Base-by-base conservation (phyloP, 2,888 invertebrate genomes). In the Cistogaster globosa region DNA sequence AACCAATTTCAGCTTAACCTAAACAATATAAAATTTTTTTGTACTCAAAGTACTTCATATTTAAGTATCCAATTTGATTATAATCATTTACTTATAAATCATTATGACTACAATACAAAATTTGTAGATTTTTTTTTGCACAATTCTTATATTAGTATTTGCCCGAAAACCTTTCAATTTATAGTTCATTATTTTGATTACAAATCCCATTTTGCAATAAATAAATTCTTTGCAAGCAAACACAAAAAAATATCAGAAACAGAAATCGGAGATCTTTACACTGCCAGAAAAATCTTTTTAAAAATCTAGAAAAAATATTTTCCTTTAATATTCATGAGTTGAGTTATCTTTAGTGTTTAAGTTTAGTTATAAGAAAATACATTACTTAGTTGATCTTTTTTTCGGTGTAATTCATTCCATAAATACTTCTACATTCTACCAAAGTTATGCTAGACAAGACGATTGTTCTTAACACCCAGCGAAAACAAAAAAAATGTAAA, bases 181-280 rank as follows among this genome's bases (percentile, higher is more conserved):
- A 75, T 85, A 85, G 85, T 85, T 85, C 85, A 82, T 85, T 85
- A 85, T 85, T 79, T 78, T 79, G 82, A 85, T 85, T 85, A 85
- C 71, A 68, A 75, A 75, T 71, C 82, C 82, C 85, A 82, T 82
- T 82, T 82, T 67, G 60, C 69, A 51, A 78, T 77, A 81, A 77
- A 77, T 83, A 77, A 77, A 82, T 78, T 65, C 63, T 78, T 42
- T 51, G 62, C 32, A n/a, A 67, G 68, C 42, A 48, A 74, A 38
- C 48, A 45, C 77, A 32, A 32, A 32, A 32, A 32, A 32, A 2
- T 7, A 8, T 55, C 72, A 45, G 32, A 32, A 18, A 20, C 6
- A 63, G 57, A 78, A 83, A 83, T 69, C 71, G 11, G 2, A 58
- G 48, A 77, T 72, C 36, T 67, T 26, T 68, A 78, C 78, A 82